Evolutionary conservation across 2,113 vertebrate genomes (phyloP).

Genomic region (Oreocharis arfaki): DNA sequence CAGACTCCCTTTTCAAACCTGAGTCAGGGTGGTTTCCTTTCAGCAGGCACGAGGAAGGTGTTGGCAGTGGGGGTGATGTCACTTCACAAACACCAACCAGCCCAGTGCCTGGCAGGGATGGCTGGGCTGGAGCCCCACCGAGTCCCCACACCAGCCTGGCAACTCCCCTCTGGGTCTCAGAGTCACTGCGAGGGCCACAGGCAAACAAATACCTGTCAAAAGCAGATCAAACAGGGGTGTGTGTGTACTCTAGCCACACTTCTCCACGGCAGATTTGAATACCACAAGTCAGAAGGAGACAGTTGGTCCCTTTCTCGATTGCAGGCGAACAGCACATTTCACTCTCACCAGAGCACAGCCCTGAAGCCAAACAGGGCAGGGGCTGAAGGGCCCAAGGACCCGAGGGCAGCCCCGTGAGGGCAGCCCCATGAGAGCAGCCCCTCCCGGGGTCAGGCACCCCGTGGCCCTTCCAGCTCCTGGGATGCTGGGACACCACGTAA

Average conservation of each 20-base stretch:
- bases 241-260: background rate
- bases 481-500: rapidly evolving
- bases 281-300: background rate
- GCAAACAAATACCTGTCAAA: background rate
- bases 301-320: background rate
- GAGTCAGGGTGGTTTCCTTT: background rate
- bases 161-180: background rate
- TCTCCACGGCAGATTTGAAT: background rate
- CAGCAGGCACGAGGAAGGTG: background rate
- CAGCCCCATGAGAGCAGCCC: background rate
- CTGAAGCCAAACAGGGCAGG: background rate
- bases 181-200: background rate
- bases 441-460: background rate
- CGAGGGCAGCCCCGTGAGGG: rapidly evolving
- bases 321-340: background rate
- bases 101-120: background rate
- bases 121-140: rapidly evolving
- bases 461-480: background rate
- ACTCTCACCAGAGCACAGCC: background rate
- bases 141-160: background rate
- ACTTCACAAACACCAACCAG: background rate
- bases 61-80: background rate
- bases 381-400: background rate
- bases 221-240: background rate
- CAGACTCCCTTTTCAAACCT: background rate